Percentiles rank a stretch among this genome's conserved stretches.
These are phyloP conservation scores for Carapus acus DNA, from an alignment of 2,797 vertebrate genomes.

Conservation along the genomic window DNA sequence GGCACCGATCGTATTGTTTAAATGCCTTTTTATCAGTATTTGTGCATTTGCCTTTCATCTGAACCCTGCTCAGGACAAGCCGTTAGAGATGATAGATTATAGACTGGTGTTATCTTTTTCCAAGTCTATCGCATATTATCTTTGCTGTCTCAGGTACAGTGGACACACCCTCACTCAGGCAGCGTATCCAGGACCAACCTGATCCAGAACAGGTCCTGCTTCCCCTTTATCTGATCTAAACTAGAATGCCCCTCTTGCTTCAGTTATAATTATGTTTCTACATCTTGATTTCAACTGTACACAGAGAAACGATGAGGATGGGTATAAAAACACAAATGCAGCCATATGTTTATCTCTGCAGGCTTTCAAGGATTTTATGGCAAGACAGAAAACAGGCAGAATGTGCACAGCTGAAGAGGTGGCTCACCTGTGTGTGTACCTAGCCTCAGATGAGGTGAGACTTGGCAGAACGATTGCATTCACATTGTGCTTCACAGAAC, in stretches of 20 bases:
- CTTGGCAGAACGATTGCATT: too few relatives aligned
- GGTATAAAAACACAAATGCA: too few relatives aligned
- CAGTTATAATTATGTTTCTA: conserved; percentile 3
- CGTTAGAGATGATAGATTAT: too few relatives aligned
- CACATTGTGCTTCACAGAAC: too few relatives aligned
- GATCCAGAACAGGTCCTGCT: conserved; percentile 83
- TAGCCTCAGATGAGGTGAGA: conserved; percentile 92
- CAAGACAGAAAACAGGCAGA: conserved; percentile 86
- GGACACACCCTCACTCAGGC: conserved; percentile 88
- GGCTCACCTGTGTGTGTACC: conserved; percentile 86
- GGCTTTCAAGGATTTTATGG: conserved; percentile 86
- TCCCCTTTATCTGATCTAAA: conserved; percentile 4
- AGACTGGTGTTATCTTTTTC: too few relatives aligned
- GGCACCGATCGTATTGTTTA: too few relatives aligned
- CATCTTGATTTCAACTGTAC: conserved; percentile 6
- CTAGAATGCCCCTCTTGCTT: conserved; percentile 3
- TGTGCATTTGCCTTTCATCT: too few relatives aligned
- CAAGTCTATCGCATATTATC: too few relatives aligned
- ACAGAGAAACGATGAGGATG: background rate
- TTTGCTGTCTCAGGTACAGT: conserved; percentile 79
- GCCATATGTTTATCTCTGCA: conserved; percentile 52
- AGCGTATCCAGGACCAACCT: conserved; percentile 82
- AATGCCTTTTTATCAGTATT: too few relatives aligned
- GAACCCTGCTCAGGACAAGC: too few relatives aligned
- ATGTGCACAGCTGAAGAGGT: conserved; percentile 91